Conservation (phyloP, 2,888 invertebrate species). For the Heliconius ethilla region DNA sequence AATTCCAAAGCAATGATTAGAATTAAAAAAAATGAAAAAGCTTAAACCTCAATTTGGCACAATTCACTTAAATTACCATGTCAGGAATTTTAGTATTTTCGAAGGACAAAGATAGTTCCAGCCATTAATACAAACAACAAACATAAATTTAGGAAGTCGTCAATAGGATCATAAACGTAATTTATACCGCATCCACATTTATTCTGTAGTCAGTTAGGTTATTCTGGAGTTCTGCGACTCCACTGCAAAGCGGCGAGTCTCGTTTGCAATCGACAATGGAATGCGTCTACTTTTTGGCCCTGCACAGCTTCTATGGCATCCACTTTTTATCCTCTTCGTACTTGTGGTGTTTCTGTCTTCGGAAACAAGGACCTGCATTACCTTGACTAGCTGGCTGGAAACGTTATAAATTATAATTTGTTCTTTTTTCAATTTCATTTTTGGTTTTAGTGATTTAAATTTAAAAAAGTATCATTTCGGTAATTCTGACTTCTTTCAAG, state of each 20-base stretch:
- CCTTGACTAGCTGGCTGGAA: conserved; percentile 58
- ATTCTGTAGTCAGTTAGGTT: conserved; percentile 50
- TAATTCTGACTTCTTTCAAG: neutral
- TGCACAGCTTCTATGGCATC: conserved; percentile 42
- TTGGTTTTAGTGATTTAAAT: conserved; percentile 35
- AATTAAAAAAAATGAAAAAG: too few relatives aligned
- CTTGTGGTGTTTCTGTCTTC: conserved; percentile 56
- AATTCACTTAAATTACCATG: neutral
- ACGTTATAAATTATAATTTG: conserved; percentile 23
- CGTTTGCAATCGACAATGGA: conserved; percentile 79
- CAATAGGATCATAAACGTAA: neutral
- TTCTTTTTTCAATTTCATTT: neutral
- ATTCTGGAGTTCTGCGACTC: conserved; percentile 62
- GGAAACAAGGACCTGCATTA: conserved; percentile 59
- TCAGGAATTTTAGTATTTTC: too few relatives aligned
- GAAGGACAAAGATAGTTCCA: neutral
- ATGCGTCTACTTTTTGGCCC: conserved; percentile 72
- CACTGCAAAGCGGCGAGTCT: conserved; percentile 71
- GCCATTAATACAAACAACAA: neutral
- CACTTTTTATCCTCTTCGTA: conserved; percentile 49
- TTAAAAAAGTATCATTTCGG: too few relatives aligned
- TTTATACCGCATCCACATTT: conserved; percentile 59
- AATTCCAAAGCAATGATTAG: neutral
- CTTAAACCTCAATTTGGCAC: neutral
- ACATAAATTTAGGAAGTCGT: neutral